Conservation (phyloP, 1,140 invertebrate genomes). For the Odontomachus brunneus region DNA sequence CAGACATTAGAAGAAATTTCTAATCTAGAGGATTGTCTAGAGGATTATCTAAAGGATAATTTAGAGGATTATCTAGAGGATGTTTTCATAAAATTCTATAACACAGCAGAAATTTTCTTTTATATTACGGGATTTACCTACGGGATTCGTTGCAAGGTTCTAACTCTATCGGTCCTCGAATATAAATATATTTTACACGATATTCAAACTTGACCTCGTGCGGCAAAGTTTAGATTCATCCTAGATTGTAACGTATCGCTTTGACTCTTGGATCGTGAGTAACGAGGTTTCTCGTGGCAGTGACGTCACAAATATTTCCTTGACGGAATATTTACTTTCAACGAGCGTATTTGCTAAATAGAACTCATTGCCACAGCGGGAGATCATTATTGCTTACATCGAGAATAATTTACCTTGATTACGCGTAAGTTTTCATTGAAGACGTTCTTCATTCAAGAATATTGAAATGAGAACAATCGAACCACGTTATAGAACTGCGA, state of each 20-base stretch:
- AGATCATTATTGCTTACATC: neutral
- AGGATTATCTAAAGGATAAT: too few relatives aligned
- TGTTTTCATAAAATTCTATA: too few relatives aligned
- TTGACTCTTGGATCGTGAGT: constrained; percentile 44
- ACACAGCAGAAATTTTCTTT: too few relatives aligned
- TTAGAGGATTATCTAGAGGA: too few relatives aligned
- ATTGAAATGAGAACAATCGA: too few relatives aligned
- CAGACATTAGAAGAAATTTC: too few relatives aligned
- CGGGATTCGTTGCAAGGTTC: neutral
- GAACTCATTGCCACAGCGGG: neutral
- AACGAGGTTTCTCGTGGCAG: constrained; percentile 18
- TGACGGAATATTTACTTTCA: constrained; percentile 6
- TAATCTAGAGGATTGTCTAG: too few relatives aligned
- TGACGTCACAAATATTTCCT: constrained; percentile 38
- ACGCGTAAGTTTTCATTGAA: neutral
- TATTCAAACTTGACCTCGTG: constrained; percentile 19
- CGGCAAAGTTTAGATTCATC: constrained; percentile 30
- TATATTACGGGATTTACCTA: too few relatives aligned
- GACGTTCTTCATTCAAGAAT: too few relatives aligned
- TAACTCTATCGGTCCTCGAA: neutral
- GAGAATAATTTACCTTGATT: neutral
- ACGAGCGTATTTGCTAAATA: neutral
- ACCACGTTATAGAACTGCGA: too few relatives aligned
- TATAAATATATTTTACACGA: constrained; percentile 13
- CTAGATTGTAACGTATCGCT: constrained; percentile 31